Evolutionary conservation across 1,140 invertebrate genomes (phyloP).

Genomic region (Drosophila melanica): DNA sequence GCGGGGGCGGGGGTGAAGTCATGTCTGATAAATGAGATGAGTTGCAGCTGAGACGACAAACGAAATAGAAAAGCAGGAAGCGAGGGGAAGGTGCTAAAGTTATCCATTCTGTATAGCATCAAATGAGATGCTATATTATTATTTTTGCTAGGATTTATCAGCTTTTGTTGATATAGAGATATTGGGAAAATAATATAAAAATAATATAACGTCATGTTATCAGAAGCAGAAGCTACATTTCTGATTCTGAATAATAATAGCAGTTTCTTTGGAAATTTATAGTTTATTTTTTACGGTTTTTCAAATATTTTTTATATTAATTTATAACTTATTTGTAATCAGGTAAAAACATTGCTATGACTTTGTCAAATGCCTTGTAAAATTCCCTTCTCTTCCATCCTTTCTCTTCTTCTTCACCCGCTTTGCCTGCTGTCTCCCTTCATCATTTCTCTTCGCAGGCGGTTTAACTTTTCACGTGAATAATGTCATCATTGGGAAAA

Average conservation of each 20-base stretch:
- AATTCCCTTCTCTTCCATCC: not conserved
- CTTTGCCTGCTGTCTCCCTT: not conserved
- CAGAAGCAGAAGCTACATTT: too few species aligned
- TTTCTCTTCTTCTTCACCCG: not conserved
- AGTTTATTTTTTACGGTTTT: too few species aligned
- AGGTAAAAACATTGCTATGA: too few species aligned
- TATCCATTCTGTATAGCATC: slow-evolving; percentile 3
- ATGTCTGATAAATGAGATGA: slow-evolving; percentile 30
- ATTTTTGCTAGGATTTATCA: slow-evolving; percentile 3
- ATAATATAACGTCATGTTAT: not conserved
- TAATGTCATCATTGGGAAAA: slow-evolving; percentile 74
- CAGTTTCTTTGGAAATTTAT: too few species aligned
- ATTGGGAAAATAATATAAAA: slow-evolving; percentile 5
- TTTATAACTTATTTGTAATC: too few species aligned
- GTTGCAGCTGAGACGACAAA: slow-evolving; percentile 14
- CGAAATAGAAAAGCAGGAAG: not conserved
- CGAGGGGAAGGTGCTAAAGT: not conserved
- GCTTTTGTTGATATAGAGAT: not conserved
- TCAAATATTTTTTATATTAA: too few species aligned
- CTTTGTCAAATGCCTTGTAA: not conserved
- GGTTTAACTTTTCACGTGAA: slow-evolving; percentile 74
- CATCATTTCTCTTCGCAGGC: slow-evolving; percentile 43
- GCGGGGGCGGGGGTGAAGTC: not conserved
- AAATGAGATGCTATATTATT: slow-evolving; percentile 22
- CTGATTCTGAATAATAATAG: too few species aligned